Evolutionary conservation across 2,888 invertebrate genomes (phyloP).

Genomic region (Cylindroiulus punctatus): DNA sequence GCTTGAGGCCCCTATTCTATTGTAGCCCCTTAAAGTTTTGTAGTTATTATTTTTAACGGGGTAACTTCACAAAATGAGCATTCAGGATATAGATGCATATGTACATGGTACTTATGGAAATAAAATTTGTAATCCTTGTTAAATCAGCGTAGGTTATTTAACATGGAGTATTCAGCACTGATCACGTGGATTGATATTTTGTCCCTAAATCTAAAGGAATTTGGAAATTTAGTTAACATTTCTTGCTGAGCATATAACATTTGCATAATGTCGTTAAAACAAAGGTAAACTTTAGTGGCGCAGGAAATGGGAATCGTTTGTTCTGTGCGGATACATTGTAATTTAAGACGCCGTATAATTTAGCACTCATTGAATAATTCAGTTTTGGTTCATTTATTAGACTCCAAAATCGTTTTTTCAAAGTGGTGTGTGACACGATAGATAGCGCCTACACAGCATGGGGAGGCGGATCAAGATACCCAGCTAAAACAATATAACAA

Average conservation of each 20-base stretch:
- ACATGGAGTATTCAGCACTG: too few relatives aligned
- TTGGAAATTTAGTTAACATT: neutral
- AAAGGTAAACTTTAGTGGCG: neutral
- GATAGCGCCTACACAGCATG: constrained; percentile 32
- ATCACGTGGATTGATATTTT: too few relatives aligned
- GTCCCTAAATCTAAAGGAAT: neutral
- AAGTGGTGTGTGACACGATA: constrained; percentile 32
- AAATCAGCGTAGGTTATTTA: too few relatives aligned
- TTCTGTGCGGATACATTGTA: constrained; percentile 24
- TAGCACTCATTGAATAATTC: constrained; percentile 32
- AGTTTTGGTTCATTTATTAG: constrained; percentile 32
- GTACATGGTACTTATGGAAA: too few relatives aligned
- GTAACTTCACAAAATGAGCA: too few relatives aligned
- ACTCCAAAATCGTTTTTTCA: constrained; percentile 32
- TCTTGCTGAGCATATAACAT: neutral
- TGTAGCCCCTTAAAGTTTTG: too few relatives aligned
- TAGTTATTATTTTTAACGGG: too few relatives aligned
- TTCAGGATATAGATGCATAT: too few relatives aligned
- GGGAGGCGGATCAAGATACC: constrained; percentile 15
- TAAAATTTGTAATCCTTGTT: too few relatives aligned
- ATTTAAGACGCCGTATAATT: constrained; percentile 32
- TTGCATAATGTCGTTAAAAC: constrained; percentile 24
- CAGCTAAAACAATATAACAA: constrained; percentile 32
- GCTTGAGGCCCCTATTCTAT: too few relatives aligned
- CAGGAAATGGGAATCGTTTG: neutral